Evolutionary conservation across 2,797 vertebrate genomes (phyloP), one percentile per base, ranked within the genome.

Genomic region (Craterocephalus amniculus): DNA sequence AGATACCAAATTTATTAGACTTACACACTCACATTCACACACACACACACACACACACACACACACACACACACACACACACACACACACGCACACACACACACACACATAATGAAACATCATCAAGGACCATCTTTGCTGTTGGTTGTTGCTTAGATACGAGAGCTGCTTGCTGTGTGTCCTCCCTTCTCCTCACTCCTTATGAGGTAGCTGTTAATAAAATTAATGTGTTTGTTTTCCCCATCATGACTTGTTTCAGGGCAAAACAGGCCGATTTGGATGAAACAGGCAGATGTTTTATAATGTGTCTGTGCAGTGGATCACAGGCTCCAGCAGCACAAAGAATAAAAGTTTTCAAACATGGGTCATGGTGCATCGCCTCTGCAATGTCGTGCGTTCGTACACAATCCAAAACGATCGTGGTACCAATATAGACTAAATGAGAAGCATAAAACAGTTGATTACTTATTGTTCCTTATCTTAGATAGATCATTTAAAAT

Each of bases 101-200:
- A 67, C 52, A 56, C 34, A 62, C 40, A 80, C 67, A 87, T 62
- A 84, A 55, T 70, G 20, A 84, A 87, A 86, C 72, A 86, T 70
- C 81, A 88, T 71, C 84, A 91, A 90, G 88, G 88, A 85, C 88
- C 79, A 84, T 88, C 78, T 87, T 79, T 81, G 76, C 86, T 85
- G 78, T 84, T 79, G 72, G 87, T 89, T 87, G 93, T 94, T 94
- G 93, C 93, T 93, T 93, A 74, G 93, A 91, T 94, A 94, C 92
- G 84, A 90, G 90, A 85, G 82, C 86, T 77, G 78, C 79, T 88
- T 80, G 74, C 83, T 58, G 75, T 63, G 74, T 67, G 72, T 85
- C 81, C 86, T 90, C 83, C 81, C 78, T 59, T 73, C 82, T 62
- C 61, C 45, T 77, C 22, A 7, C 76, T 80, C 79, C 78, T 84